These are phyloP conservation scores for Yponomeuta cagnagella DNA, from an alignment of 2,888 invertebrate genomes.

Conservation along the genomic window DNA sequence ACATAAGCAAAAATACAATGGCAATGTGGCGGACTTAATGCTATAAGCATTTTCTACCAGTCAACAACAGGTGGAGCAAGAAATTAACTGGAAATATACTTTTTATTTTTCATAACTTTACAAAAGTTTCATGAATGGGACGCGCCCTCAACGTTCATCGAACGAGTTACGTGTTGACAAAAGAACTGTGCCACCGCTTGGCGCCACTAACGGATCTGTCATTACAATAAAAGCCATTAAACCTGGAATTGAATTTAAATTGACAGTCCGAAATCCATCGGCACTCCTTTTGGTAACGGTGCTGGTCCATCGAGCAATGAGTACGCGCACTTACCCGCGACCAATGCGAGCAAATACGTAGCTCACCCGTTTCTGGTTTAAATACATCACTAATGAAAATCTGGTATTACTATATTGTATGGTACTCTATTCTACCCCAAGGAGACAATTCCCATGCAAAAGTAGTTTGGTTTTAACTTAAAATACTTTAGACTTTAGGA, in stretches of 20 bases:
- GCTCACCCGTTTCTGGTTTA: too few species aligned
- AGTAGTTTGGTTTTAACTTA: too few species aligned
- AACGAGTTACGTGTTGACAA: background rate
- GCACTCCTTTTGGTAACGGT: background rate
- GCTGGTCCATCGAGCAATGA: background rate
- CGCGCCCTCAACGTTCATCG: background rate
- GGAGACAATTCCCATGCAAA: too few species aligned
- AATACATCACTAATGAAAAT: too few species aligned
- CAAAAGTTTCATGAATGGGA: background rate
- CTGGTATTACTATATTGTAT: too few species aligned
- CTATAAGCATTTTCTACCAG: too few species aligned
- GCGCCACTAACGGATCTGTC: background rate
- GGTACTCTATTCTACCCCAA: too few species aligned
- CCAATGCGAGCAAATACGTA: background rate
- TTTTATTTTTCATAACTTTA: background rate
- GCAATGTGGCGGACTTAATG: too few species aligned
- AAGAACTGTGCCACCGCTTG: background rate
- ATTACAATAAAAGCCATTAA: background rate
- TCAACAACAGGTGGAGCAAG: too few species aligned
- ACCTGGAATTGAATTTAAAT: slow-evolving; percentile 3
- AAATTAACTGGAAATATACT: too few species aligned
- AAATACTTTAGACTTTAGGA: too few species aligned
- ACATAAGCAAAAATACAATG: too few species aligned
- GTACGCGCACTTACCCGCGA: background rate
- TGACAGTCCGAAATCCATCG: background rate